Evolutionary conservation across 1,140 invertebrate genomes (phyloP), one percentile per base, ranked within the genome.

Genomic region (Epicauta chinensis): DNA sequence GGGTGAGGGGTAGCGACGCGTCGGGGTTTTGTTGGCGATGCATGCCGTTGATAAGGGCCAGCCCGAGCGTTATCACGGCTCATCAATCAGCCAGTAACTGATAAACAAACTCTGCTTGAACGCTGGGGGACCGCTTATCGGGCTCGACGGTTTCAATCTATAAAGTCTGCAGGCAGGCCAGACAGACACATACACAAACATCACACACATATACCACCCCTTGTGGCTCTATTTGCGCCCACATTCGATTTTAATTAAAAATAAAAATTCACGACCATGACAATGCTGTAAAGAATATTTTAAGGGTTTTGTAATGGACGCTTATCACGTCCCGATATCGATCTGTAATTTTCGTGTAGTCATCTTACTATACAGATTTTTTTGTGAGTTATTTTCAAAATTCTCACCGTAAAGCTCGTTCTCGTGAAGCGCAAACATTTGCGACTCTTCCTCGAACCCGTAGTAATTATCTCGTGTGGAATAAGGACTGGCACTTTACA

Each of bases 81-180:
- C 62, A 64, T 64, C 62, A 64, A 64, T 64, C 62, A 64, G 62
- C 58, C 62, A 55, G 57, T 55, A 62, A 64, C 62, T 64, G 62
- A 64, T 64, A 64, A 64, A 64, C 62, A 64, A 64, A 64, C 62
- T 64, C 62, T 46, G 60, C 58, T 62, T 62, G 58, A 64, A 61
- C 59, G 58, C 56, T 56, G 60, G 60, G 60, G 60, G 57, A 56
- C 58, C 58, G 55, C 58, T 64, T 62, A 62, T 62, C 60, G 54
- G 48, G 30, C 50, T 54, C 53, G 60, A 62, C 62, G 60, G 60
- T 64, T 64, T 64, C 62, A 62, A 64, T 64, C 62, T 64, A 64
- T 62, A 62, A 64, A 64, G 60, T 63, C 59, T 48, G 23, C 23
- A 23, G 23, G 23, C 23, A 23, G 23, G 23, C 23, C 23, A 23